Percentiles rank a stretch among this genome's conserved stretches.
Evolutionary conservation across 2,113 vertebrate genomes (phyloP).

Genomic region (Pelecanoides urinatrix): DNA sequence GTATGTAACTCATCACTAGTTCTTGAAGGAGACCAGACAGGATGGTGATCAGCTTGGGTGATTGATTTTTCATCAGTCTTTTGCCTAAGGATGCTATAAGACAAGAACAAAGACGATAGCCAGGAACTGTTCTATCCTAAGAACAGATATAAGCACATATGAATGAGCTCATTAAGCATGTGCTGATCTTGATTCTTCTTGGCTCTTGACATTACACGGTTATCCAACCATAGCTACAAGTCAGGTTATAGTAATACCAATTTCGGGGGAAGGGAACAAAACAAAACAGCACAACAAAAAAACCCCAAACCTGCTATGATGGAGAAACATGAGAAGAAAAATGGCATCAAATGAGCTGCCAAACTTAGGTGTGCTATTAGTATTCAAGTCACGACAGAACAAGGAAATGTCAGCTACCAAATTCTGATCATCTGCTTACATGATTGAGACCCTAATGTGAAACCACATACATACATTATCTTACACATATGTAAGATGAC

Average conservation of each 20-base stretch:
- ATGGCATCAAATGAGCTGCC: neutral
- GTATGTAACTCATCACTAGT: neutral
- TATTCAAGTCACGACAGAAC: neutral
- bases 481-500: neutral
- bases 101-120: neutral
- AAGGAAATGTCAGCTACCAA: neutral
- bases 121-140: neutral
- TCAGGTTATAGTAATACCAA: fast-evolving
- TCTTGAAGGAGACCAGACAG: neutral
- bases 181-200: neutral
- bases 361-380: neutral
- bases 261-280: neutral
- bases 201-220: neutral
- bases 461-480: neutral
- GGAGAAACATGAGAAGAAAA: neutral
- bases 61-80: neutral
- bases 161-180: neutral
- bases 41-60: neutral
- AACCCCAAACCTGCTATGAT: neutral
- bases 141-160: neutral
- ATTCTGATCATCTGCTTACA: neutral
- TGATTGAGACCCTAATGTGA: neutral
- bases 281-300: neutral
- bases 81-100: neutral
- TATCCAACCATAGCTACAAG: neutral